A percentile compares a stretch with the other conserved stretches of the same genome.
These are phyloP conservation scores for Drosophila mettleri DNA, from an alignment of 2,888 invertebrate genomes.

Conservation along the genomic window DNA sequence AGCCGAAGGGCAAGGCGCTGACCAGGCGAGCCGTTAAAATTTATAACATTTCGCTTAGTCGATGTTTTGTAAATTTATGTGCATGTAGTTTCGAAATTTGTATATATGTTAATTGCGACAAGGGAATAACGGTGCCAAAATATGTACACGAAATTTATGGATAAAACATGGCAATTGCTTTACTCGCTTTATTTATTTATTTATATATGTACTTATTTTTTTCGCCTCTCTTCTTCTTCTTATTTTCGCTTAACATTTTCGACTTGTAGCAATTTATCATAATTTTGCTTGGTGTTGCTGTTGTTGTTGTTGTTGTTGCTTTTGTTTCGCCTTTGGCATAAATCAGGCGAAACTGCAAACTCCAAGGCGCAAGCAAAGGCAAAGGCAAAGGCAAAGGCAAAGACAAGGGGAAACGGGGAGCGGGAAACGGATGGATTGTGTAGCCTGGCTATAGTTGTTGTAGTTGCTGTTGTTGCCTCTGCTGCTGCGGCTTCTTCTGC, in stretches of 20 bases:
- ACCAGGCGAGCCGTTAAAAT: conserved; percentile 17
- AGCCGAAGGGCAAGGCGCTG: conserved; percentile 3
- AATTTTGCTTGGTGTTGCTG: conserved; percentile 52
- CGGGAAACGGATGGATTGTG: neutral
- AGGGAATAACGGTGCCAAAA: conserved; percentile 63
- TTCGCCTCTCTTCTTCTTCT: conserved; percentile 12
- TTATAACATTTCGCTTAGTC: conserved; percentile 31
- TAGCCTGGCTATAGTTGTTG: conserved; percentile 1
- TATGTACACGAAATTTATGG: conserved; percentile 65
- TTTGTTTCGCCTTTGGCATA: conserved; percentile 66
- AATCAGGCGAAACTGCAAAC: conserved; percentile 61
- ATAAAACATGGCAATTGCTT: conserved; percentile 67
- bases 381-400: neutral
- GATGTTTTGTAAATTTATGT: conserved; percentile 61
- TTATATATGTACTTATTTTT: conserved; percentile 9
- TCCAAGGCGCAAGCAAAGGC: conserved; percentile 7
- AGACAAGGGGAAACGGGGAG: neutral
- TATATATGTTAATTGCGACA: conserved; percentile 77
- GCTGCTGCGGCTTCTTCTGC: conserved; percentile 9
- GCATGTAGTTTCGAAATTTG: conserved; percentile 59
- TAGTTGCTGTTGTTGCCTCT: neutral
- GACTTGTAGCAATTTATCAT: conserved; percentile 74
- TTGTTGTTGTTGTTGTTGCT: conserved; percentile 14
- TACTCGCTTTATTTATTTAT: conserved; percentile 37
- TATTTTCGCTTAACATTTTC: conserved; percentile 52